A percentile compares a stretch with the other conserved stretches of the same genome.
These are phyloP conservation scores for Reticulitermes speratus DNA, from an alignment of 1,140 invertebrate genomes.

Conservation along the genomic window DNA sequence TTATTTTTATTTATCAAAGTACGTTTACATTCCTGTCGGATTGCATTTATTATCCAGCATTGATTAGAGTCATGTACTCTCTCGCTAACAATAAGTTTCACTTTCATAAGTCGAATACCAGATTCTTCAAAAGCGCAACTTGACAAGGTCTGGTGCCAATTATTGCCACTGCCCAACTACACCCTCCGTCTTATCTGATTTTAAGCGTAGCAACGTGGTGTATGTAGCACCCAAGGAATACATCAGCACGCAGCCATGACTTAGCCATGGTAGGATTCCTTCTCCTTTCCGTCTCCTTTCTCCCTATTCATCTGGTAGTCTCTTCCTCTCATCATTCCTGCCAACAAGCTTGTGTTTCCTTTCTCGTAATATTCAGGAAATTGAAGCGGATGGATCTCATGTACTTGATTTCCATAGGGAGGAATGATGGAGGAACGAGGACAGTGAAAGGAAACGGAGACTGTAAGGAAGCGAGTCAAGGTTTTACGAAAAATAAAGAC, in stretches of 20 bases:
- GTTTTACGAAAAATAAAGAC: too few relatives aligned
- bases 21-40: too few relatives aligned
- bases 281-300: neutral
- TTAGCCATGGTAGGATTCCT: neutral
- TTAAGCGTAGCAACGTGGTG: too few relatives aligned
- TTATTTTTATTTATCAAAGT: too few relatives aligned
- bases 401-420: slow-evolving; percentile 15
- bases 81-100: too few relatives aligned
- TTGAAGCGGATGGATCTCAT: slow-evolving; percentile 15
- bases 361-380: slow-evolving; percentile 18
- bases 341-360: slow-evolving; percentile 1
- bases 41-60: too few relatives aligned
- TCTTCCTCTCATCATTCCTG: slow-evolving; percentile 18
- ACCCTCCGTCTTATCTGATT: too few relatives aligned
- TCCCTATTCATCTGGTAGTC: neutral
- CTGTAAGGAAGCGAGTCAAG: neutral
- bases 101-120: too few relatives aligned
- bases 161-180: too few relatives aligned
- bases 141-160: too few relatives aligned
- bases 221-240: neutral
- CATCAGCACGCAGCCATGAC: neutral
- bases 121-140: too few relatives aligned
- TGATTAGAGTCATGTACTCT: too few relatives aligned
- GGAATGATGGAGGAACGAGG: neutral
- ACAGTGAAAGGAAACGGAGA: neutral